These are phyloP conservation scores for Pogonognathellus flavescens DNA, from an alignment of 1,140 invertebrate species.

Conservation along the genomic window DNA sequence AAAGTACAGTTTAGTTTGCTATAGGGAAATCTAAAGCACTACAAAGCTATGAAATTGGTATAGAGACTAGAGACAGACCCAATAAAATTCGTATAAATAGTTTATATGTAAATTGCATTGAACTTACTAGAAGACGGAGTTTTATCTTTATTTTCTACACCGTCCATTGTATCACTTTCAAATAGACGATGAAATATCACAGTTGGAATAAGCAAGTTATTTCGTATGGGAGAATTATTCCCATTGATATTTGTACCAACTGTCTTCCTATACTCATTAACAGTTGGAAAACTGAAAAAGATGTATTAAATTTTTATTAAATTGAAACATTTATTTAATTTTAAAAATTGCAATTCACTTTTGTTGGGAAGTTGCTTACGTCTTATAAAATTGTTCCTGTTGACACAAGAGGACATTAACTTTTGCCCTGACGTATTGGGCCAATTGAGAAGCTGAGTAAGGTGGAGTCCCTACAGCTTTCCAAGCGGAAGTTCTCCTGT, in stretches of 20 bases:
- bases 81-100: not conserved
- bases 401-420: slow-evolving; percentile 24
- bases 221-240: not conserved
- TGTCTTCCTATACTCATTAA: slow-evolving; percentile 16
- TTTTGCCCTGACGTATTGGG: slow-evolving; percentile 28
- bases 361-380: not conserved
- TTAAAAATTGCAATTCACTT: not conserved
- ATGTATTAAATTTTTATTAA: not conserved
- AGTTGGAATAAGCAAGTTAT: slow-evolving; percentile 35
- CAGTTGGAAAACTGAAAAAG: slow-evolving; percentile 9
- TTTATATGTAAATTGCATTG: not conserved
- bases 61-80: no score
- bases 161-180: slow-evolving; percentile 8
- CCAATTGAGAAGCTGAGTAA: not conserved
- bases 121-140: slow-evolving; percentile 2
- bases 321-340: not conserved
- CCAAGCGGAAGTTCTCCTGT: not conserved
- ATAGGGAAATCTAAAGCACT: no score
- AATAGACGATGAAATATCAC: slow-evolving; percentile 37
- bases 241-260: not conserved
- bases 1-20: not conserved
- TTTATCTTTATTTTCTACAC: slow-evolving; percentile 12
- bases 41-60: no score
- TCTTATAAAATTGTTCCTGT: slow-evolving; percentile 36
- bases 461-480: slow-evolving; percentile 21